Evolutionary conservation across 2,113 vertebrate genomes (phyloP).

Genomic region (Leiothrix lutea): DNA sequence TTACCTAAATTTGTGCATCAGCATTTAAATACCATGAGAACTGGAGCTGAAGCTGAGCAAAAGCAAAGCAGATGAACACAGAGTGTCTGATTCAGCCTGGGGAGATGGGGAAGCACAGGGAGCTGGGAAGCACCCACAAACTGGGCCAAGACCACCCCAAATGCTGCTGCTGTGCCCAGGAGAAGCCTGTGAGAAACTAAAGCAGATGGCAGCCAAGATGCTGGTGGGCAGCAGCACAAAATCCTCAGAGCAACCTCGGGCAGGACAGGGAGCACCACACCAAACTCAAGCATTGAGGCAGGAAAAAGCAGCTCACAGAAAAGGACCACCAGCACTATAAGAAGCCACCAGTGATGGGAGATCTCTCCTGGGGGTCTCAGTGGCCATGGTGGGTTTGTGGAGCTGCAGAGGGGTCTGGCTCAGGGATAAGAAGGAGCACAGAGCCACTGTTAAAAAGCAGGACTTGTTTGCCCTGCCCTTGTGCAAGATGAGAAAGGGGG

Average conservation of each 20-base stretch:
- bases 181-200: background rate
- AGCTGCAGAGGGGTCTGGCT: background rate
- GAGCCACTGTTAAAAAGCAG: background rate
- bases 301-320: background rate
- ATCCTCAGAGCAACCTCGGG: background rate
- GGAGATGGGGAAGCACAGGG: background rate
- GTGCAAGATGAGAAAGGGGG: background rate
- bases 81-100: background rate
- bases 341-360: background rate
- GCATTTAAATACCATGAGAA: background rate
- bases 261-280: background rate
- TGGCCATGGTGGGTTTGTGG: accelerated
- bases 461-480: background rate
- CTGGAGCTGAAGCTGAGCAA: background rate
- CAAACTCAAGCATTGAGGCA: background rate
- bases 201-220: background rate
- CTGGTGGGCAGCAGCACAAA: background rate
- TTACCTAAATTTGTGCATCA: constrained; percentile 26
- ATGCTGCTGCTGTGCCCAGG: background rate
- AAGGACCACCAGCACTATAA: background rate
- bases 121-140: background rate
- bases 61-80: background rate
- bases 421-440: background rate
- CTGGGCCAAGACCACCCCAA: background rate
- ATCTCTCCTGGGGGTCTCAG: background rate